Percentiles rank a stretch among this genome's conserved stretches.
Evolutionary conservation across 2,888 invertebrate genomes (phyloP).

Genomic region (Drosophila ustulata): DNA sequence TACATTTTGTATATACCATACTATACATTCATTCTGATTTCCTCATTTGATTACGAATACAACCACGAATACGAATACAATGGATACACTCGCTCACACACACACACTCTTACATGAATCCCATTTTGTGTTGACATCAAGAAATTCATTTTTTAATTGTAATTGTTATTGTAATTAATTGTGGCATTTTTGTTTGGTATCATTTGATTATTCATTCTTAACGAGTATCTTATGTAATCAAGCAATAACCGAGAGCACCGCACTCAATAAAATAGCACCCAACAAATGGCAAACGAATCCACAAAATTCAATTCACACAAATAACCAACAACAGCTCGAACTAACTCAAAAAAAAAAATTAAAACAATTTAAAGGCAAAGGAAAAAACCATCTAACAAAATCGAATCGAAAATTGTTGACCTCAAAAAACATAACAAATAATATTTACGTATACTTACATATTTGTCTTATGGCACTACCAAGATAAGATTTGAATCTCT

Average conservation of each 20-base stretch:
- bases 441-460: background rate
- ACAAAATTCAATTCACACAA: constrained; percentile 15
- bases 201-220: constrained; percentile 45
- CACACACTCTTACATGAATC: constrained; percentile 33
- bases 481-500: constrained; percentile 13
- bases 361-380: constrained; percentile 18
- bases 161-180: constrained; percentile 33
- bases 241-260: constrained; percentile 61
- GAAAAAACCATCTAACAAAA: constrained; percentile 15
- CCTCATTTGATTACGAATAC: constrained; percentile 42
- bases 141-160: constrained; percentile 76
- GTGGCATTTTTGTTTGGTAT: constrained; percentile 47
- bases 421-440: background rate
- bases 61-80: constrained; percentile 27
- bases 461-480: constrained; percentile 27
- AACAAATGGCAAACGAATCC: constrained; percentile 30
- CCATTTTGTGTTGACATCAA: constrained; percentile 75
- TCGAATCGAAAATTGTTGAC: constrained; percentile 13
- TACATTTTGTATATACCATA: constrained; percentile 10
- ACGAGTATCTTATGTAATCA: constrained; percentile 28
- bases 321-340: constrained; percentile 33
- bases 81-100: constrained; percentile 12
- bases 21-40: constrained; percentile 24
- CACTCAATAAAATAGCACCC: constrained; percentile 56
- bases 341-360: constrained; percentile 42